Evolutionary conservation across 2,113 vertebrate species (phyloP).

Genomic region (Struthidea cinerea): DNA sequence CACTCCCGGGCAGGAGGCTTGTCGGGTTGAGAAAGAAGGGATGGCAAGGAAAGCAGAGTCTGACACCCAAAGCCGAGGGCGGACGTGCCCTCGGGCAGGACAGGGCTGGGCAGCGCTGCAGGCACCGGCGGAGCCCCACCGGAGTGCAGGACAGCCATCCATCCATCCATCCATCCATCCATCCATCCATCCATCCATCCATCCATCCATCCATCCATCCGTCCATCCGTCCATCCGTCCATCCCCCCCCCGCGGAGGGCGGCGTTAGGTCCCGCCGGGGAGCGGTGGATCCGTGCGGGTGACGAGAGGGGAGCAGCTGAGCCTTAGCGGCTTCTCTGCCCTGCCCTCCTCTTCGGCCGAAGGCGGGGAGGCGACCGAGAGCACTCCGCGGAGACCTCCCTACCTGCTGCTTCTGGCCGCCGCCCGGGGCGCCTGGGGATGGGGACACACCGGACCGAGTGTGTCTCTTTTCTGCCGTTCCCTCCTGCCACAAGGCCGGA

Average conservation of each 20-base stretch:
- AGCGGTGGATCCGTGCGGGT: neutral
- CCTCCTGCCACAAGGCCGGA: neutral
- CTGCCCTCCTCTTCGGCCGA: neutral
- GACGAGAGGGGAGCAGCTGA: neutral
- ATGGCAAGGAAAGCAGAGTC: neutral
- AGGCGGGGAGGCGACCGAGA: no score
- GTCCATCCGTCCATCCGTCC: neutral
- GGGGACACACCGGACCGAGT: neutral
- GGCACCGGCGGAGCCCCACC: neutral
- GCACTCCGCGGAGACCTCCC: neutral
- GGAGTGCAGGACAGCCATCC: neutral
- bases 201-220: neutral
- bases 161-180: neutral
- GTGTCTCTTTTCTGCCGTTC: neutral
- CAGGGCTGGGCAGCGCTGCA: neutral
- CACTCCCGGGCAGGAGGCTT: neutral
- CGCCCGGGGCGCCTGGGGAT: neutral
- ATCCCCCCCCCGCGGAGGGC: no score
- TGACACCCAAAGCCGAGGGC: neutral
- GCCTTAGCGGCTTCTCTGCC: neutral
- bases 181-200: neutral
- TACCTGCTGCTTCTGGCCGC: neutral
- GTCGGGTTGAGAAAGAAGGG: neutral
- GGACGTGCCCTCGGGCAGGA: neutral
- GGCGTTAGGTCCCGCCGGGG: neutral